Base-by-base conservation (phyloP, 2,888 invertebrate genomes). In the Andrena marginata region DNA sequence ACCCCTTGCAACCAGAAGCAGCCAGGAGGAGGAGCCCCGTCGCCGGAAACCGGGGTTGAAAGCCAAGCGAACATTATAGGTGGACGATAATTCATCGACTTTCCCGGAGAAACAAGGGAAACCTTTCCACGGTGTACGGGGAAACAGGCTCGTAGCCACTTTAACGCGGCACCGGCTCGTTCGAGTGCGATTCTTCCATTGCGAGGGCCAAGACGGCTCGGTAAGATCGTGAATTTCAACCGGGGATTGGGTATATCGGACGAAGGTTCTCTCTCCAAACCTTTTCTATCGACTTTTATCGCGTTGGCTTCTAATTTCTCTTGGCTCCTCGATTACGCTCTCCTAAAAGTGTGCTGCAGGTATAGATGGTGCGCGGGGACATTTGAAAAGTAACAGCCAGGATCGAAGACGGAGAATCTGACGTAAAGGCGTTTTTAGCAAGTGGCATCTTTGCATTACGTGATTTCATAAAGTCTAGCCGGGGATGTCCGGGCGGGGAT, bases 1-100 rank as follows among this genome's bases (percentile, higher is more conserved):
- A 83, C 85, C 89, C 90, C 85, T 87, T 85, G 77, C 85, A 64
- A 64, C 82, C 80, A 78, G 85, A 85, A 87, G 84, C 86, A 87
- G 87, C 82, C 80, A 77, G 85, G 82, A 87, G 85, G 87, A 87
- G 87, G 80, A 86, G 80, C 72, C 70, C 72, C 70, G 84, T 67
- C 77, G 73, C 79, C 83, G 80, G 80, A 75, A 80, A 80, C 78
- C 85, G 86, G 88, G 85, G 84, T 82, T 86, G 89, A 89, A 89
- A 88, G 87, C 87, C 85, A 72, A 82, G 77, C 86, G 88, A 79
- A 86, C 88, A 84, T 89, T 90, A 91, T 89, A 89, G 89, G 85
- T 85, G 85, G 82, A 88, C 89, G 87, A 91, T 90, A 90, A 89
- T 90, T 90, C 89, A 87, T 88, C 84, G 85, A 85, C 83, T 86